These are phyloP conservation scores for Mantis religiosa DNA, from an alignment of 2,888 invertebrate species.

Conservation along the genomic window DNA sequence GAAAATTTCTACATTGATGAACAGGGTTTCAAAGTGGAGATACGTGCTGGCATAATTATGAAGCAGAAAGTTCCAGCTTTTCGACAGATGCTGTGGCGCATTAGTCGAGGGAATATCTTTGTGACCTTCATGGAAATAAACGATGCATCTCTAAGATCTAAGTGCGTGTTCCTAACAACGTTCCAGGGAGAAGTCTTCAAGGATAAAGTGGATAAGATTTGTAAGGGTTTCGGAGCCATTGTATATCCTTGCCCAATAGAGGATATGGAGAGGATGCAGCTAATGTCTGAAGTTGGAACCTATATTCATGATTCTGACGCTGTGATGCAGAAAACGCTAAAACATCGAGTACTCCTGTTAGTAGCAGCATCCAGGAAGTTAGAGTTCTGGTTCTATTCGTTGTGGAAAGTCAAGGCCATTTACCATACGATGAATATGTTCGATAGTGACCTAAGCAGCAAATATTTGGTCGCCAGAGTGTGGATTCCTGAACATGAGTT, in stretches of 20 bases:
- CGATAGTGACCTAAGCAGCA: neutral
- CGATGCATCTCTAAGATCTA: neutral
- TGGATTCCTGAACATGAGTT: neutral
- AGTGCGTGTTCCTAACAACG: neutral
- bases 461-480: neutral
- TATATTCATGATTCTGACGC: neutral
- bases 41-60: neutral
- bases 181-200: constrained; percentile 2
- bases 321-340: neutral
- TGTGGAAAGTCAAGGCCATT: neutral
- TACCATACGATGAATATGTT: neutral
- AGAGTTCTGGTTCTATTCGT: neutral
- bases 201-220: neutral
- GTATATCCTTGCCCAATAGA: neutral
- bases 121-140: neutral
- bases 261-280: neutral
- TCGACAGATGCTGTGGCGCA: neutral
- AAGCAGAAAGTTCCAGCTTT: neutral
- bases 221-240: neutral
- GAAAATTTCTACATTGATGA: neutral
- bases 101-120: neutral
- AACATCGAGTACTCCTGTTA: neutral
- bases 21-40: neutral
- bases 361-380: neutral
- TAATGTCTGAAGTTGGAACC: neutral